A percentile compares a stretch with the other conserved stretches of the same genome.
Evolutionary conservation across 2,113 vertebrate species (phyloP).

Genomic region (Piaya cayana): DNA sequence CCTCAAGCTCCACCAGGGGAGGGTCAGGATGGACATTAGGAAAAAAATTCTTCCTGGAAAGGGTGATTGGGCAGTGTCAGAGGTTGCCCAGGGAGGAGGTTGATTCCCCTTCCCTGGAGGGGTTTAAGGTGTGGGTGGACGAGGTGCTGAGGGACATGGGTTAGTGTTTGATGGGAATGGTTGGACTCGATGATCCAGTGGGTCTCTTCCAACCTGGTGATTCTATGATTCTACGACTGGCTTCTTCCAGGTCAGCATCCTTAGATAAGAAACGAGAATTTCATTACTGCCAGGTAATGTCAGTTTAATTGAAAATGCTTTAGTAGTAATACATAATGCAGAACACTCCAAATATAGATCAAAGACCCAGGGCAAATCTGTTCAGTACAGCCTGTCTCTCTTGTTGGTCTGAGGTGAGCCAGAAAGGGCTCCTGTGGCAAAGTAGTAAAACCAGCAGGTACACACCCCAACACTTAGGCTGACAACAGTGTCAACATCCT

Average conservation of each 20-base stretch:
- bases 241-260: not conserved
- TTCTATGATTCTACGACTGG: too few species aligned
- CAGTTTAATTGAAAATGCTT: conserved; percentile 9
- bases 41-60: too few species aligned
- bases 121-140: too few species aligned
- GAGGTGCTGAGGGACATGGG: too few species aligned
- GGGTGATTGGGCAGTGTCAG: too few species aligned
- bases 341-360: not conserved
- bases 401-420: not conserved
- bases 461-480: not conserved
- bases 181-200: too few species aligned
- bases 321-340: not conserved
- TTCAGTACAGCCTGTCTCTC: not conserved
- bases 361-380: not conserved
- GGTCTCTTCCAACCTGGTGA: too few species aligned
- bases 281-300: not conserved
- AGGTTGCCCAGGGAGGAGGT: too few species aligned
- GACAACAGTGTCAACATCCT: not conserved
- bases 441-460: not conserved
- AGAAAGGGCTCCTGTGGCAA: not conserved
- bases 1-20: too few species aligned
- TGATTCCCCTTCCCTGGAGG: too few species aligned
- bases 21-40: too few species aligned
- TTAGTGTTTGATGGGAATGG: too few species aligned
- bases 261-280: not conserved